Evolutionary conservation across 2,797 vertebrate genomes (phyloP).

Genomic region (Clarias pachynema): DNA sequence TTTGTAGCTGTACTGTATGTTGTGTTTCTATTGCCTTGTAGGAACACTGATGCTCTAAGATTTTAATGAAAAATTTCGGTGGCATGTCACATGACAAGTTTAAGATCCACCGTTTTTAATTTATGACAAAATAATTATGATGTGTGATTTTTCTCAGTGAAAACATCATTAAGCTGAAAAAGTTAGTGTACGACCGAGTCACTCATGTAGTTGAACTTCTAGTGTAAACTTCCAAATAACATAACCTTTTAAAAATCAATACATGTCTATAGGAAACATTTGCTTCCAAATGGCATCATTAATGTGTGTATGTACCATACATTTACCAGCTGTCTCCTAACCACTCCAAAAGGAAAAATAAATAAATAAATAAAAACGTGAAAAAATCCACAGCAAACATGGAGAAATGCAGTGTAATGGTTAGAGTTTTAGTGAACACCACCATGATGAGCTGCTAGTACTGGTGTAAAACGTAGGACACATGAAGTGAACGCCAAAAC

Average conservation of each 20-base stretch:
- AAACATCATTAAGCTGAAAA: neutral
- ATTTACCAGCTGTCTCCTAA: neutral
- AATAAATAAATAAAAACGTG: neutral
- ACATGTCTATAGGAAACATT: too few relatives aligned
- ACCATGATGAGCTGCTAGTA: slow-evolving; percentile 45
- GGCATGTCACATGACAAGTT: neutral
- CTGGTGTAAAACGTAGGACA: slow-evolving; percentile 32
- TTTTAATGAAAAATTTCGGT: neutral
- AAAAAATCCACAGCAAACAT: slow-evolving; percentile 47
- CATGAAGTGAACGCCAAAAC: slow-evolving; percentile 30
- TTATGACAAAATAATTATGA: neutral
- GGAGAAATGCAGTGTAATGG: slow-evolving; percentile 25
- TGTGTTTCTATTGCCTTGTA: neutral
- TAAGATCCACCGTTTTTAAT: neutral
- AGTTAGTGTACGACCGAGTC: too few relatives aligned
- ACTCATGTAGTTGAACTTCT: neutral
- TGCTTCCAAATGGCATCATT: neutral
- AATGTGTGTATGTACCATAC: neutral
- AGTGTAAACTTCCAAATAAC: neutral
- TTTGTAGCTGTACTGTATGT: neutral
- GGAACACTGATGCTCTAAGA: neutral
- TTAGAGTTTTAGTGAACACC: slow-evolving; percentile 50
- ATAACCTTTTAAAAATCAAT: neutral
- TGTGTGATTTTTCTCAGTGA: neutral
- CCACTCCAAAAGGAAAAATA: neutral